A percentile compares a stretch with the other conserved stretches of the same genome.
These are phyloP conservation scores for Hyla sarda DNA, from an alignment of 2,113 vertebrate genomes.

Conservation along the genomic window DNA sequence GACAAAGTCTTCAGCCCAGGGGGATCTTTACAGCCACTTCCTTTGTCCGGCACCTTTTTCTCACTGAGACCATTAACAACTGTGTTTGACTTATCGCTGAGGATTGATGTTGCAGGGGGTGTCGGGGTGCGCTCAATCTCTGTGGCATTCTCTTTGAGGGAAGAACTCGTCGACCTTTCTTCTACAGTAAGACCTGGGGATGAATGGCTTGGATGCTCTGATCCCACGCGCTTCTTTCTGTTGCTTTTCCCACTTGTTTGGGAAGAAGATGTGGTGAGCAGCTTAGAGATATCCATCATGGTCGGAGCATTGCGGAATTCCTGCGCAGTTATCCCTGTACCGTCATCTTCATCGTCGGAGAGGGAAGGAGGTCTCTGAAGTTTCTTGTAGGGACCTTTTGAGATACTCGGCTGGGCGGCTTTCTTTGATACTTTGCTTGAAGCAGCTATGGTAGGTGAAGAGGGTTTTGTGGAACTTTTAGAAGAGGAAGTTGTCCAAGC, in stretches of 20 bases:
- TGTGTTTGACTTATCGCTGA: constrained; percentile 62
- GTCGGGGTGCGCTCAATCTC: constrained; percentile 70
- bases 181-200: constrained; percentile 39
- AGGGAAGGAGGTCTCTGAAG: constrained; percentile 61
- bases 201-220: constrained; percentile 65
- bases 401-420: constrained; percentile 65
- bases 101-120: background rate
- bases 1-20: constrained; percentile 72
- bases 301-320: constrained; percentile 81
- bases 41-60: constrained; percentile 60
- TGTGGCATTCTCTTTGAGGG: constrained; percentile 73
- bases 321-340: constrained; percentile 71
- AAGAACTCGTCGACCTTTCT: constrained; percentile 8
- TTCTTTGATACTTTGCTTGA: constrained; percentile 77
- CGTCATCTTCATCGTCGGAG: constrained; percentile 70
- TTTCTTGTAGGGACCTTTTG: constrained; percentile 68
- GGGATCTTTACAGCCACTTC: constrained; percentile 69
- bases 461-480: constrained; percentile 72
- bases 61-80: constrained; percentile 82
- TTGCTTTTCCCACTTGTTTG: constrained; percentile 76
- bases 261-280: constrained; percentile 74
- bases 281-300: constrained; percentile 85
- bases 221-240: constrained; percentile 84
- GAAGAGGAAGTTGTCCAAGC: constrained; percentile 81
- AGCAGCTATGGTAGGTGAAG: constrained; percentile 59